Conservation (phyloP, 2,888 invertebrate species). For the Lissocephala sabroskyi region DNA sequence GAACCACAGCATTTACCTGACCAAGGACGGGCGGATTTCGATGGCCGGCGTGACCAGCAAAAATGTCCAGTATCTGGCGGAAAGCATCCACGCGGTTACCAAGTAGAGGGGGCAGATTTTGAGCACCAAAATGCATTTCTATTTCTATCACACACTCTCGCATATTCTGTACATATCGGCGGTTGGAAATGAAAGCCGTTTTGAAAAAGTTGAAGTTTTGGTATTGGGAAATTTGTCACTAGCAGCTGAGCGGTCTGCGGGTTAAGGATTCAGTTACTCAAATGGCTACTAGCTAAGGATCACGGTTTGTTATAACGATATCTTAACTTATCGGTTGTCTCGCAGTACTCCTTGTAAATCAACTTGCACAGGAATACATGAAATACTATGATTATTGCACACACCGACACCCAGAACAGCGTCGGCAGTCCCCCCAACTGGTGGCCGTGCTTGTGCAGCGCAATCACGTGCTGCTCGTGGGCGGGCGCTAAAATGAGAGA, state of each 20-base stretch:
- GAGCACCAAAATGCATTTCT: constrained; percentile 13
- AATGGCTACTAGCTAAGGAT: constrained; percentile 55
- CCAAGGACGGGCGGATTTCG: constrained; percentile 98
- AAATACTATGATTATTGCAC: constrained; percentile 89
- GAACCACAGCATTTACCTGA: constrained; percentile 93
- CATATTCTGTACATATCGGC: neutral
- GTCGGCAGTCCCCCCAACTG: constrained; percentile 91
- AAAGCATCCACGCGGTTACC: constrained; percentile 94
- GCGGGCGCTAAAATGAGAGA: constrained; percentile 89
- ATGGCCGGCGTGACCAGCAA: constrained; percentile 96
- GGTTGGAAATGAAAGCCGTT: neutral
- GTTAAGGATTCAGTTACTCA: constrained; percentile 8
- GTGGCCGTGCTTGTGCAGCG: constrained; percentile 92
- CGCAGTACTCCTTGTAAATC: constrained; percentile 91
- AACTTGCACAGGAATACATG: constrained; percentile 94
- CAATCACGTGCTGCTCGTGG: constrained; percentile 91
- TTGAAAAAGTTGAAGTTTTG: neutral
- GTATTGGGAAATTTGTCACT: constrained; percentile 4
- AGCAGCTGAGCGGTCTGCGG: constrained; percentile 4
- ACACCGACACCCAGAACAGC: constrained; percentile 92
- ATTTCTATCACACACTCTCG: constrained; percentile 21
- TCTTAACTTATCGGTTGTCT: constrained; percentile 79
- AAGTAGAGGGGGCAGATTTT: constrained; percentile 44
- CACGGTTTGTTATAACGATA: constrained; percentile 82
- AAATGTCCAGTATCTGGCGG: constrained; percentile 95